Conservation (phyloP, 2,888 invertebrate species). For the Stenodema calcarata region DNA sequence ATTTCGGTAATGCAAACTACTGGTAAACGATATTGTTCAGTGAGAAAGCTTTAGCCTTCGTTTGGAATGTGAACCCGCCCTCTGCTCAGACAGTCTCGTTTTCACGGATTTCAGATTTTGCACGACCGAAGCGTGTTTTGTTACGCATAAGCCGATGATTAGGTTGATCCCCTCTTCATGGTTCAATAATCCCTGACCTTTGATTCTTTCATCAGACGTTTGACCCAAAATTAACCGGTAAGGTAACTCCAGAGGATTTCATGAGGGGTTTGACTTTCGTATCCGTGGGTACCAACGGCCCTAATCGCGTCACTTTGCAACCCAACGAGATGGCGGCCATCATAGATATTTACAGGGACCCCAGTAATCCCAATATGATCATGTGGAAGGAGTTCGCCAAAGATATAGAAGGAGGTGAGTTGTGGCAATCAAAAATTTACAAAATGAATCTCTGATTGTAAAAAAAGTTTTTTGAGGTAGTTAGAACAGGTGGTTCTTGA, state of each 20-base stretch:
- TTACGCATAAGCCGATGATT: neutral
- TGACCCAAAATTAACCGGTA: conserved; percentile 26
- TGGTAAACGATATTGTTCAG: no score
- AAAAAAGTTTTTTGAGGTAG: no score
- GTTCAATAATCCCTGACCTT: neutral
- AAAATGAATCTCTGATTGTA: no score
- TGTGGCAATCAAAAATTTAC: no score
- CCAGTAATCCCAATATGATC: conserved; percentile 1
- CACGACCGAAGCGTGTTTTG: neutral
- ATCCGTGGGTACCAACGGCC: conserved; percentile 13
- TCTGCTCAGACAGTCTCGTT: no score
- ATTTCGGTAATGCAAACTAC: neutral
- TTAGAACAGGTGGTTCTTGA: no score
- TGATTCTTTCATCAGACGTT: conserved; percentile 16
- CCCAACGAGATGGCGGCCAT: conserved; percentile 14
- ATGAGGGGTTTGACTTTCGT: conserved; percentile 5
- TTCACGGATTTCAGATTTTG: neutral
- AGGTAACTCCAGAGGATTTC: conserved; percentile 36
- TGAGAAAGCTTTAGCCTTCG: no score
- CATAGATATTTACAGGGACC: conserved; percentile 29
- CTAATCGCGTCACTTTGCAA: neutral
- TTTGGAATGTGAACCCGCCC: no score
- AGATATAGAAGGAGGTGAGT: conserved; percentile 41
- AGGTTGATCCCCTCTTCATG: neutral
- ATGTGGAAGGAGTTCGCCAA: conserved; percentile 30